Conservation (phyloP, 2,113 vertebrate species). For the Ochotona princeps region DNA sequence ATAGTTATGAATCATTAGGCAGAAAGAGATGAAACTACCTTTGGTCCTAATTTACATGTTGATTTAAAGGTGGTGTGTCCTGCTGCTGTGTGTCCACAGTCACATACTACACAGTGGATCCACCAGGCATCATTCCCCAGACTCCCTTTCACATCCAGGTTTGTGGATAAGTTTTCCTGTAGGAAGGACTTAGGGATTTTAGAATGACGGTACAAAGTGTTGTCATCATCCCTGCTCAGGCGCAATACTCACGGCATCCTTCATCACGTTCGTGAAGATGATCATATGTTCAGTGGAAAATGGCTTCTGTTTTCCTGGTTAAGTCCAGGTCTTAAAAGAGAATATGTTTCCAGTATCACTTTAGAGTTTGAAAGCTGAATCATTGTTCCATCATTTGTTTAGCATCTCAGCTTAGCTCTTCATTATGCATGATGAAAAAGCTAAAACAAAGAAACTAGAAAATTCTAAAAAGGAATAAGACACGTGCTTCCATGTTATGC, state of each 20-base stretch:
- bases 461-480: neutral
- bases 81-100: neutral
- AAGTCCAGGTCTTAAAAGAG: neutral
- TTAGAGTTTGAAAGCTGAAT: neutral
- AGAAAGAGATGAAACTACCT: neutral
- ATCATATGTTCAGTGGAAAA: neutral
- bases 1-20: neutral
- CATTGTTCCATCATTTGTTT: neutral
- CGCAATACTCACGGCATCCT: neutral
- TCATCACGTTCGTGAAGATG: neutral
- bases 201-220: neutral
- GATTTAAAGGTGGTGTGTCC: neutral
- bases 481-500: neutral
- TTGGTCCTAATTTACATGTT: neutral
- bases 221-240: neutral
- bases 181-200: neutral
- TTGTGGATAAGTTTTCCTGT: neutral
- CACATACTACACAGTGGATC: neutral
- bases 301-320: neutral
- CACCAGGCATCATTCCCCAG: neutral
- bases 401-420: neutral
- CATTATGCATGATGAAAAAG: neutral
- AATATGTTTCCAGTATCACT: constrained; percentile 15
- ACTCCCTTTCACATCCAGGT: neutral
- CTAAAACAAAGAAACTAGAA: neutral